These are phyloP conservation scores for Accipiter cooperii DNA, from an alignment of 2,113 vertebrate genomes.

Conservation along the genomic window DNA sequence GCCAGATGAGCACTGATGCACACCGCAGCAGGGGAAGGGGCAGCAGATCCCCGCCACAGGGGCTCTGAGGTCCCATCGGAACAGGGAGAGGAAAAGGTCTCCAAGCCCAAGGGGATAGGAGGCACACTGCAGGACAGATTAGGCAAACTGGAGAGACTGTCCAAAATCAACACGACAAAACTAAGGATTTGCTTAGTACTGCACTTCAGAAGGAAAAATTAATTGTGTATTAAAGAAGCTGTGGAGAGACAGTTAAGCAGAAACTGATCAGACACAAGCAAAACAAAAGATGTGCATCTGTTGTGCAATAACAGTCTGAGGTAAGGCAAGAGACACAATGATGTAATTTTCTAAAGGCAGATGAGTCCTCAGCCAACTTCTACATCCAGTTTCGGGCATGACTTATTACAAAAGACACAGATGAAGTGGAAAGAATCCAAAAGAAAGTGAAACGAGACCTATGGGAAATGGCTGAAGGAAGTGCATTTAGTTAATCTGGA, in stretches of 20 bases:
- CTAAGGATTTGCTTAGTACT: neutral
- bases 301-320: conserved; percentile 13
- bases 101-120: neutral
- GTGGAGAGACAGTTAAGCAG: neutral
- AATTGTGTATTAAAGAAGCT: neutral
- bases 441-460: neutral
- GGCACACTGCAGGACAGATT: neutral
- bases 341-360: neutral
- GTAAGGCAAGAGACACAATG: neutral
- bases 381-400: neutral
- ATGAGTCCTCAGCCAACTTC: neutral
- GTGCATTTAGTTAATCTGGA: neutral
- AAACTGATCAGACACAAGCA: neutral
- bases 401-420: neutral
- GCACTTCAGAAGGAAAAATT: neutral
- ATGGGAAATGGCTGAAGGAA: neutral
- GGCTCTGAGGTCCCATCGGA: neutral
- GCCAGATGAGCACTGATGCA: neutral
- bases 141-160: neutral
- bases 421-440: neutral
- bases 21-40: neutral
- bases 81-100: neutral
- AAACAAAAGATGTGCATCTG: neutral
- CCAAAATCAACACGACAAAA: neutral
- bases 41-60: neutral